Evolutionary conservation across 1,140 invertebrate species (phyloP).

Genomic region (Drosophila pallidifrons): DNA sequence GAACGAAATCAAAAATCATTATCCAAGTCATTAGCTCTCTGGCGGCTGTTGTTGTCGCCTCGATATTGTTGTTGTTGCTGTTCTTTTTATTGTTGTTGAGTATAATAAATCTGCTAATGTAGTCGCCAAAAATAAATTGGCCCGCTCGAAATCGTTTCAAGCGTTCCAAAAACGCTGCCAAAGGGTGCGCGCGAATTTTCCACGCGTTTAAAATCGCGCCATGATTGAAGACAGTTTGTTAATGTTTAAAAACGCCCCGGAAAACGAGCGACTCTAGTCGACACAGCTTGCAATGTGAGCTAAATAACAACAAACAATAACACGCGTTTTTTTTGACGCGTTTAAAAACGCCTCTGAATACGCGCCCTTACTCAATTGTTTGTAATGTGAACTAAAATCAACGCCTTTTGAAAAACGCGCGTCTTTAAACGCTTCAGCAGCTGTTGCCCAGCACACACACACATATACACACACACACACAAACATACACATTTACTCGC

Average conservation of each 20-base stretch:
- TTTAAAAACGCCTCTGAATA: conserved; percentile 5
- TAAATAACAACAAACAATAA: too few relatives aligned
- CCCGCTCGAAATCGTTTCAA: conserved; percentile 7
- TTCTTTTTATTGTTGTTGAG: conserved; percentile 42
- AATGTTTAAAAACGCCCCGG: too few relatives aligned
- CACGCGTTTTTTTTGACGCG: conserved; percentile 16
- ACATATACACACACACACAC: conserved; percentile 22
- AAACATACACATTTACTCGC: conserved; percentile 4
- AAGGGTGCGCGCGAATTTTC: conserved; percentile 28
- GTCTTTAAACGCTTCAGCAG: background rate
- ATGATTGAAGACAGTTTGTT: too few relatives aligned
- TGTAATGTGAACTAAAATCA: background rate
- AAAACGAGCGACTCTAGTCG: too few relatives aligned
- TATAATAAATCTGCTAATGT: conserved; percentile 70
- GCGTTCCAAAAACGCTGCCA: conserved; percentile 1
- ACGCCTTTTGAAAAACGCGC: conserved; percentile 30
- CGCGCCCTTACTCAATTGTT: background rate
- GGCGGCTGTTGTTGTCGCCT: conserved; percentile 57
- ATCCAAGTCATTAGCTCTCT: conserved; percentile 77
- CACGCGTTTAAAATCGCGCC: conserved; percentile 25
- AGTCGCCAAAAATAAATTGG: conserved; percentile 22
- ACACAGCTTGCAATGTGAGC: too few relatives aligned
- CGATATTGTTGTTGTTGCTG: conserved; percentile 27
- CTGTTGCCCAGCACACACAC: conserved; percentile 24
- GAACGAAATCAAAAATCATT: conserved; percentile 71